These are phyloP conservation scores for Ctenopoma kingsleyae DNA, from an alignment of 2,797 vertebrate species.

Conservation along the genomic window DNA sequence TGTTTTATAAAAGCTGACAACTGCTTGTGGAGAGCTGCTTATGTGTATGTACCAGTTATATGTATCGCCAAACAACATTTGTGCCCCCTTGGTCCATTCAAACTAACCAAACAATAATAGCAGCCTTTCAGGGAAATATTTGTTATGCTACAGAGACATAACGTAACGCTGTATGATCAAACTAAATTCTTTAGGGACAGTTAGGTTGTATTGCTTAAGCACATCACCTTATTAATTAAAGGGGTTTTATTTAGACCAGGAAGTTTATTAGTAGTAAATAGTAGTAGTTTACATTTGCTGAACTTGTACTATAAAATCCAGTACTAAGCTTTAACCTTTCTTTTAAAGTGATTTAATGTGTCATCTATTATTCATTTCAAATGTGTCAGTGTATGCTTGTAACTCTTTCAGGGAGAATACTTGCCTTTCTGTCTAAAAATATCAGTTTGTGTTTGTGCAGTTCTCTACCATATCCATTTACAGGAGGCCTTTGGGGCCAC, in stretches of 20 bases:
- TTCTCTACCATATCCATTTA: conserved; percentile 60
- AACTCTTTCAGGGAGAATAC: conserved; percentile 12
- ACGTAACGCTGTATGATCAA: not conserved
- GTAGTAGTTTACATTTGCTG: not conserved
- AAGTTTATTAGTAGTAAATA: not conserved
- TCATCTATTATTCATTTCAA: conserved; percentile 12
- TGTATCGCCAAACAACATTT: conserved; percentile 44
- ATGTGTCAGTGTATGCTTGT: conserved; percentile 22
- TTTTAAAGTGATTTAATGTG: not conserved
- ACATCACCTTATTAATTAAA: not conserved
- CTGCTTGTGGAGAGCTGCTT: conserved; percentile 47
- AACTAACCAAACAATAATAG: conserved; percentile 53
- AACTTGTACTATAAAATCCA: not conserved
- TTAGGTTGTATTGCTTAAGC: conserved; percentile 4
- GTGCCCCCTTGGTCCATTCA: conserved; percentile 32
- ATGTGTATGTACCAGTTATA: conserved; percentile 47
- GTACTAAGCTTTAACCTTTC: not conserved
- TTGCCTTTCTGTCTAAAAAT: conserved; percentile 43
- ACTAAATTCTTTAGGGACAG: not conserved
- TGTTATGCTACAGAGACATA: conserved; percentile 30
- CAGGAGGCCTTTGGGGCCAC: conserved; percentile 48
- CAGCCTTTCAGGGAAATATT: conserved; percentile 32
- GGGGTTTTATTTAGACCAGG: not conserved
- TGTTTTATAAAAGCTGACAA: conserved; percentile 68
- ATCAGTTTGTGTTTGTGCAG: conserved; percentile 48